A percentile compares a stretch with the other conserved stretches of the same genome.
Conservation (phyloP, 1,140 invertebrate species). For the Bactericera cockerelli region DNA sequence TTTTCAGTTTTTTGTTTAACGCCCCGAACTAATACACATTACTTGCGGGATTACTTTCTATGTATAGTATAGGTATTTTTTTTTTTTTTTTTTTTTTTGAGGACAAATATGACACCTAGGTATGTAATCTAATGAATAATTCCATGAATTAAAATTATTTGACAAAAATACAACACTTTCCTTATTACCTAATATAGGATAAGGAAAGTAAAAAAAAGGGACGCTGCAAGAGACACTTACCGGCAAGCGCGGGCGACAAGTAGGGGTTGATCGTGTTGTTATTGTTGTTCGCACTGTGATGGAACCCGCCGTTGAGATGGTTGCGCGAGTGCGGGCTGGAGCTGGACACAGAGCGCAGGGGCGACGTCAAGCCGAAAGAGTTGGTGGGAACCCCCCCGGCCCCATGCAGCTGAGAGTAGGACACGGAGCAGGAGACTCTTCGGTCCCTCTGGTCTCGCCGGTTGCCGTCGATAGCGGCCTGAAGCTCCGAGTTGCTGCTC, state of each 20-base stretch:
- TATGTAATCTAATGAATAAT: too few relatives aligned
- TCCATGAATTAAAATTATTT: too few relatives aligned
- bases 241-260: not conserved
- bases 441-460: constrained; percentile 68
- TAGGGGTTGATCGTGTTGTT: not conserved
- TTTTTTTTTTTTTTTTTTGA: too few relatives aligned
- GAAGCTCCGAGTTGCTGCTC: constrained; percentile 76
- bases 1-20: too few relatives aligned
- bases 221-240: too few relatives aligned
- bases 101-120: too few relatives aligned
- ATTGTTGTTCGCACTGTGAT: not conserved
- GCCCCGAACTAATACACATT: too few relatives aligned
- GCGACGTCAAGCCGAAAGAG: not conserved
- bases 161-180: too few relatives aligned
- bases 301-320: not conserved
- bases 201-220: too few relatives aligned
- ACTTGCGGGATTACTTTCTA: too few relatives aligned
- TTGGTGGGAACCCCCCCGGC: not conserved
- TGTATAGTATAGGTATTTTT: too few relatives aligned
- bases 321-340: not conserved
- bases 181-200: too few relatives aligned
- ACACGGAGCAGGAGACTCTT: constrained; percentile 78
- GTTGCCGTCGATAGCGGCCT: constrained; percentile 97
- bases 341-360: not conserved
- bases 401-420: constrained; percentile 1